Percentiles rank a stretch among this genome's conserved stretches.
Evolutionary conservation across 1,140 invertebrate genomes (phyloP).

Genomic region (Brachionus calyciflorus): DNA sequence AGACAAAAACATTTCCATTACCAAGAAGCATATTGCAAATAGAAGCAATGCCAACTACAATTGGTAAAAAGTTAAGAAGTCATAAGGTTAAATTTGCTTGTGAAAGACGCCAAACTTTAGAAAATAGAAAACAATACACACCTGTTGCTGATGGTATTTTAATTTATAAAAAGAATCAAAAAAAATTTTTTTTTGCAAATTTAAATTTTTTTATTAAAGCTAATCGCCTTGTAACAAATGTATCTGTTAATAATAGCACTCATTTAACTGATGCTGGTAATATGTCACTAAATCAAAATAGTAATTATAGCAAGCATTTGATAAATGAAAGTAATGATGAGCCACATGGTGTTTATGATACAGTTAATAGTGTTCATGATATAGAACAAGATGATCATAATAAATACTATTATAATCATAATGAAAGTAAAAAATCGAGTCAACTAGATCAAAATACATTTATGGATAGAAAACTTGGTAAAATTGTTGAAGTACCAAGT

Average conservation of each 20-base stretch:
- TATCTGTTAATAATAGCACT: not conserved
- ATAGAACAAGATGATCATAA: constrained; percentile 35
- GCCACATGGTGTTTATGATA: constrained; percentile 28
- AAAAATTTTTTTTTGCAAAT: not conserved
- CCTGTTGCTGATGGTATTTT: not conserved
- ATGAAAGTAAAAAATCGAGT: too few species aligned
- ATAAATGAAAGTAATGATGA: not conserved
- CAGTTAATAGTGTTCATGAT: constrained; percentile 36
- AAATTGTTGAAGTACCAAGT: constrained; percentile 44
- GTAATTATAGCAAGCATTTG: not conserved
- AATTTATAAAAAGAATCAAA: too few species aligned
- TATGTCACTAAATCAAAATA: not conserved
- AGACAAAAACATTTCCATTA: constrained; percentile 44
- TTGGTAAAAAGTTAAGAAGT: constrained; percentile 39
- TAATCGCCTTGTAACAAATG: not conserved
- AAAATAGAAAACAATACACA: not conserved
- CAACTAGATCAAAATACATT: not conserved
- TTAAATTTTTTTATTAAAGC: not conserved
- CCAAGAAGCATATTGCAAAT: constrained; percentile 46
- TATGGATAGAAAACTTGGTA: constrained; percentile 10
- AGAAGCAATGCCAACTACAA: constrained; percentile 38
- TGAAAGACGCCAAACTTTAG: constrained; percentile 27
- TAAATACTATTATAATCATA: constrained; percentile 12
- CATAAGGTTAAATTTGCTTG: constrained; percentile 33
- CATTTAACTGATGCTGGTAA: constrained; percentile 5